Evolutionary conservation across 2,797 vertebrate species (phyloP).

Genomic region (Aselliscus stoliczkanus): DNA sequence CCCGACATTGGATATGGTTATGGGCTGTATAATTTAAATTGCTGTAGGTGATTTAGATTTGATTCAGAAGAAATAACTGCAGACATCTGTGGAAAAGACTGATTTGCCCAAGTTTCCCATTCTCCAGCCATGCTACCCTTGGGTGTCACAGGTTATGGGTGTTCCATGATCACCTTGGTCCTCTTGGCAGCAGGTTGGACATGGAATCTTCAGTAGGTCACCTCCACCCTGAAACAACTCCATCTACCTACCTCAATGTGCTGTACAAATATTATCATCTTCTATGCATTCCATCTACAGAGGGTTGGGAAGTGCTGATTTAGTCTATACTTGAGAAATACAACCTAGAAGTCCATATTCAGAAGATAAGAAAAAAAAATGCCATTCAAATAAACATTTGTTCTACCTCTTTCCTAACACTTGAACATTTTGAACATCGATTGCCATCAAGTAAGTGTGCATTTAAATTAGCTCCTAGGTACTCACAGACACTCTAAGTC

Average conservation of each 20-base stretch:
- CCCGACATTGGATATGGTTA: background rate
- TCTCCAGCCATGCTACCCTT: background rate
- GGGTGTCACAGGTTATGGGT: background rate
- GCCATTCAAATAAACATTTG: background rate
- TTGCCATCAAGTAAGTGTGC: background rate
- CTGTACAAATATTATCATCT: too few species aligned
- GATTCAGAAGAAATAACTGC: background rate
- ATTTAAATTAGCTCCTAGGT: background rate
- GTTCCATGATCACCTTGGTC: background rate
- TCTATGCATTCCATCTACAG: background rate
- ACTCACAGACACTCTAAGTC: background rate
- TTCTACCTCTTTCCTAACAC: background rate
- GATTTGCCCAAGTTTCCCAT: background rate
- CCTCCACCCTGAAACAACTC: background rate
- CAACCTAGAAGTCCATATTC: background rate
- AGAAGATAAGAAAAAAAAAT: background rate
- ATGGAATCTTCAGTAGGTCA: background rate
- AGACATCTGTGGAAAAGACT: background rate
- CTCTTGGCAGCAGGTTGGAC: background rate
- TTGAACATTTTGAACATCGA: background rate
- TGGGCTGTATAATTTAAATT: background rate
- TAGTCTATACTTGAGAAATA: background rate
- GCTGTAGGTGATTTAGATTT: background rate
- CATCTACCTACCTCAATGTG: fast-evolving
- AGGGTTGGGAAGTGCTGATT: background rate